Percentiles rank a stretch among this genome's conserved stretches.
Conservation (phyloP, 1,140 invertebrate genomes). For the Diprion similis region DNA sequence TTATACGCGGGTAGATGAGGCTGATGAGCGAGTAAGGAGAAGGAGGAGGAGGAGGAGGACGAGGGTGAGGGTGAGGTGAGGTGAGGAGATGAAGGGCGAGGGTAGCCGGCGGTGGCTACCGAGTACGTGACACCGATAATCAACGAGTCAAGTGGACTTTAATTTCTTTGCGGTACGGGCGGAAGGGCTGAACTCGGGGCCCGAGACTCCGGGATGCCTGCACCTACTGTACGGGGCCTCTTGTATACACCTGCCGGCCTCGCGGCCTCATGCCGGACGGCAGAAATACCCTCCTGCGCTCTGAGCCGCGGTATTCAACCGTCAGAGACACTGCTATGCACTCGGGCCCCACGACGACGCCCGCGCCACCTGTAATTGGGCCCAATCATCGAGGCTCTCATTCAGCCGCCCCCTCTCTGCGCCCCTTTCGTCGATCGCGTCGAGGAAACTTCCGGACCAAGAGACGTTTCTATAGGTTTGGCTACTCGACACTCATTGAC, state of each 20-base stretch:
- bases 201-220: background rate
- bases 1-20: too few relatives aligned
- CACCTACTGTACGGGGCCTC: slow-evolving; percentile 29
- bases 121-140: slow-evolving; percentile 57
- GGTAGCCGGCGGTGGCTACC: background rate
- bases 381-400: slow-evolving; percentile 53
- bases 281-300: background rate
- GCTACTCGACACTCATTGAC: too few relatives aligned
- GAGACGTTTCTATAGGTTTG: background rate
- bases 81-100: background rate
- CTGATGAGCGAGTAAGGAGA: too few relatives aligned
- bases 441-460: background rate
- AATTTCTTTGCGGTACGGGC: slow-evolving; percentile 49
- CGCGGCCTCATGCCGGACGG: too few relatives aligned
- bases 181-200: slow-evolving; percentile 24
- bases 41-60: background rate
- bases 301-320: slow-evolving; percentile 8
- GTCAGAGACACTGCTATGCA: slow-evolving; percentile 17
- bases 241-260: slow-evolving; percentile 53
- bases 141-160: slow-evolving; percentile 54
- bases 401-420: slow-evolving; percentile 3
- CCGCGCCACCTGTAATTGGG: slow-evolving; percentile 57
- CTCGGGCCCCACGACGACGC: slow-evolving; percentile 30
- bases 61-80: too few relatives aligned
- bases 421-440: background rate